Base-by-base conservation (phyloP, 2,797 vertebrate genomes). In the Lepus townsendii region DNA sequence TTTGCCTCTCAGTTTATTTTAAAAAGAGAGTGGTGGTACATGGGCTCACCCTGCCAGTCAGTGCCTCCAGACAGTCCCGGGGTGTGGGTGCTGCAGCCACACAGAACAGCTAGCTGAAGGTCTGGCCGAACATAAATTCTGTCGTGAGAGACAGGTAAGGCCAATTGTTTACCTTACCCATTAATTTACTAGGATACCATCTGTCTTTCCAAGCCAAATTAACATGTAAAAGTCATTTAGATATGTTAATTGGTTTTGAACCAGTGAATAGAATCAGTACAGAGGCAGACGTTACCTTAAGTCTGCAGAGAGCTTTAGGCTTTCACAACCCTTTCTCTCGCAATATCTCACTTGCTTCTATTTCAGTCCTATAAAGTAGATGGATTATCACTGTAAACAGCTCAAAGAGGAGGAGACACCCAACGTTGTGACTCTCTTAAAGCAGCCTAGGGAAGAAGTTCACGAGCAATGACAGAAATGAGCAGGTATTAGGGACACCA, bases 151-250 rank as follows among this genome's bases (percentile, higher is more conserved):
- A 82, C 32, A 62, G 71, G 75, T 73, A 90, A 91, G 7, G 72
- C 42, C 62, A 90, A 91, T 35, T 50, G 8, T 91, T 95, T 80
- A 92, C 54, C 22, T 84, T 91, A 90, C n/a, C 62, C 24, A 86
- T 94, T 93, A 95, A 94, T 76, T 92, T 86, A 72, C 38, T 77
- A 90, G 76, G 69, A 94, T 24, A 83, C 73, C 91, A 96, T 86
- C 78, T 96, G 93, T 79, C 71, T 94, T 92, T 92, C 82, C 69
- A 92, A 90, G 76, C n/a, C 42, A 86, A 95, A 96, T 94, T 90
- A 94, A 95, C 50, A 93, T 13, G 30, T 50, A 91, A 91, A 95
- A 96, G 85, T 85, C 89, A 86, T 88, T 95, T 90, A 88, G 68
- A 75, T 88, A 83, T 73, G 83, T 73, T 95, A 83, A 95, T 63